Percentiles rank a stretch among this genome's conserved stretches.
These are phyloP conservation scores for Gonioctena quinquepunctata DNA, from an alignment of 1,140 invertebrate genomes.

Conservation along the genomic window DNA sequence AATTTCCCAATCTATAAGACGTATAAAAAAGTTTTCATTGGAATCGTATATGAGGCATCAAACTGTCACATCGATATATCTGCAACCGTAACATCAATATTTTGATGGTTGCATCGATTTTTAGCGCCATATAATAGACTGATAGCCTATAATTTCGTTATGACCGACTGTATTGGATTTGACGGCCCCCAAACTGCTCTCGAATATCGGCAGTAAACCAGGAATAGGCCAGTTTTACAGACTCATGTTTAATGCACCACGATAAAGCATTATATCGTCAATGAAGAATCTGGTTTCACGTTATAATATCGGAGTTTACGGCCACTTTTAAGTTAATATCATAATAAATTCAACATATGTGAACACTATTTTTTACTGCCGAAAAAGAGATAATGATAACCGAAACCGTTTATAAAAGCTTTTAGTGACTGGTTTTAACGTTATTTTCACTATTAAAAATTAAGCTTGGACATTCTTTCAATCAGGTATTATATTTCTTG, in stretches of 20 bases:
- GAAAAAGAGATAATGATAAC: conserved; percentile 30
- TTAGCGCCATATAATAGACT: too few species aligned
- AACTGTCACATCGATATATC: too few species aligned
- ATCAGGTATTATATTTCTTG: conserved; percentile 4
- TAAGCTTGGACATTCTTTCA: conserved; percentile 9
- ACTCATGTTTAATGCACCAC: conserved; percentile 20
- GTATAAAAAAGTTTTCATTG: too few species aligned
- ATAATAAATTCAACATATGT: conserved; percentile 42
- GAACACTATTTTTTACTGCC: conserved; percentile 35
- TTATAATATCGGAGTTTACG: conserved; percentile 25
- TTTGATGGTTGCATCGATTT: too few species aligned
- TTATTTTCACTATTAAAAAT: conserved; percentile 23
- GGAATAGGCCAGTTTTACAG: conserved; percentile 6
- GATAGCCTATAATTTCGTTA: too few species aligned
- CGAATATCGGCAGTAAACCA: conserved; percentile 1
- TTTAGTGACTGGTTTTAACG: conserved; percentile 29
- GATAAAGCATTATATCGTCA: conserved; percentile 21
- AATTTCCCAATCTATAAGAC: too few species aligned
- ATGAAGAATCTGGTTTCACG: conserved; percentile 23
- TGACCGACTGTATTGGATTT: too few species aligned
- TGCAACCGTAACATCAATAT: too few species aligned
- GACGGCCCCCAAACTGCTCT: not conserved
- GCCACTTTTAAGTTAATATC: conserved; percentile 36
- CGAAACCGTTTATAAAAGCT: conserved; percentile 31
- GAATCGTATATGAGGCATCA: too few species aligned